Conservation (phyloP, 2,113 vertebrate species). For the Microtus pennsylvanicus region DNA sequence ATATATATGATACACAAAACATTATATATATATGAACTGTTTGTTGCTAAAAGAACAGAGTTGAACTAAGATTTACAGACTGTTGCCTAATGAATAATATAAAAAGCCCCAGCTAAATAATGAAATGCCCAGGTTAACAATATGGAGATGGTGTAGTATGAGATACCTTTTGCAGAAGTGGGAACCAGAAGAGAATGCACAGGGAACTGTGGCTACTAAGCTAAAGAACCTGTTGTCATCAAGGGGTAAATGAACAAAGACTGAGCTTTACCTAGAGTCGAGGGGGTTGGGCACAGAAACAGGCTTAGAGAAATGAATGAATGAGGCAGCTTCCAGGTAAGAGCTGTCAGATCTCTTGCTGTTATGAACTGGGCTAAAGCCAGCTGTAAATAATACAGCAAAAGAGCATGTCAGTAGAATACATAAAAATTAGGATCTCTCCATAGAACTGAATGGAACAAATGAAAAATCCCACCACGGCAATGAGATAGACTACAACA, state of each 20-base stretch:
- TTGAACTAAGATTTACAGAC: constrained; percentile 14
- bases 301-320: background rate
- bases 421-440: background rate
- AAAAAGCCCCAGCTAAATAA: background rate
- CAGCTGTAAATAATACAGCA: background rate
- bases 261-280: background rate
- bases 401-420: background rate
- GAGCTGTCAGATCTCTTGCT: background rate
- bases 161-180: background rate
- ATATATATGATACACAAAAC: background rate
- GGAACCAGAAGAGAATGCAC: background rate
- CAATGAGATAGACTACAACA: background rate
- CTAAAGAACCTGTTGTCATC: background rate
- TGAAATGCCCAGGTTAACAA: background rate
- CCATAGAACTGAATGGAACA: background rate
- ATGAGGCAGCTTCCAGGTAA: background rate
- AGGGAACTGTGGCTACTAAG: background rate
- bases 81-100: background rate
- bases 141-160: background rate
- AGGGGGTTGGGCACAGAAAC: rapidly evolving
- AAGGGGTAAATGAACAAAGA: background rate
- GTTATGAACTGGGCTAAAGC: background rate
- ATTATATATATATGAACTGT: background rate
- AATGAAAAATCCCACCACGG: background rate
- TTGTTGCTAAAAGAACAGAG: background rate